Evolutionary conservation across 2,888 invertebrate genomes (phyloP), one percentile per base, ranked within the genome.

Genomic region (Pterostichus madidus): DNA sequence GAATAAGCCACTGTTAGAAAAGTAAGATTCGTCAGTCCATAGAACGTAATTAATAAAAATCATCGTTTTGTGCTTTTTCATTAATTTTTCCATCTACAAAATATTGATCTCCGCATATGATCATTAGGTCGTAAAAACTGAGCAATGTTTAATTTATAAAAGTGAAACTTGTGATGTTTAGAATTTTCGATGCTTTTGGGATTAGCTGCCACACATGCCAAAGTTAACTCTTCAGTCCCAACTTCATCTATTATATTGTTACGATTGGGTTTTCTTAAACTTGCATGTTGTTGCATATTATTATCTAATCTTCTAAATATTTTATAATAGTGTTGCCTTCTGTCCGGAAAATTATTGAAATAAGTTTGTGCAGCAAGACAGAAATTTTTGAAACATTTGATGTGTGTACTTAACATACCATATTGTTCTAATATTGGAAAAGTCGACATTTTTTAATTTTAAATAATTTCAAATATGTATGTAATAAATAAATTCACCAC

Each of bases 61-160:
- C 24, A 24, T 24, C 2, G 3, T 52, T 56, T 56, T 56, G 56
- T 17, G 56, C 17, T 8, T 5, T 56, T 56, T 56, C 24, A 52
- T 52, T 61, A 68, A 52, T n/a, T n/a, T n/a, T n/a, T n/a, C 77
- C 83, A 83, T 49, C 71, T 64, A 52, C 83, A 83, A 78, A 83
- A 78, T 83, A 32, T 31, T 8, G 61, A 11, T 83, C 78, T 83
- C 6, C 71, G 68, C 31, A 31, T 35, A 78, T 77, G 15, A 53
- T 83, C 77, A 24, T 39, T 56, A n/a, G 39, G 77, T 78, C 71
- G 61, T 52, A 76, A 68, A 52, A 64, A 31, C 56, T 76, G 77
- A 10, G 75, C 52, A 52, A 32, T n/a, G n/a, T 75, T 52, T 31
- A 52, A 52, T 75, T 75, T 75, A 24, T 52, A 75, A 3, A 52